Evolutionary conservation across 1,140 invertebrate species (phyloP), one percentile per base, ranked within the genome.

Genomic region (Nilaparvata lugens): DNA sequence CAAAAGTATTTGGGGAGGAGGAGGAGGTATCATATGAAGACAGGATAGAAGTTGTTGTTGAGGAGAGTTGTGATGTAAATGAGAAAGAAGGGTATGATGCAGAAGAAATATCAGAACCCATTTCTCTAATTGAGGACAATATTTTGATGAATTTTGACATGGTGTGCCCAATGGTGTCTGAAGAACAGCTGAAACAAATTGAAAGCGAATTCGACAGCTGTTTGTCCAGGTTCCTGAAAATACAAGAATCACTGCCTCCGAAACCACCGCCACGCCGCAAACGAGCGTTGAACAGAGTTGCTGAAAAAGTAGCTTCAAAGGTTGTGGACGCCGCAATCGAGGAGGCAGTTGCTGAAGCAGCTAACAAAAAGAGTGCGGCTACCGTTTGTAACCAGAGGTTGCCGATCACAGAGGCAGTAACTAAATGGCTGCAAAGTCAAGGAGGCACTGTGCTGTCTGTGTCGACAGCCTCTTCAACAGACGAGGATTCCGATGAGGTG

Each of bases 331-430:
- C 61, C 16, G 53, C 55, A 24, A 24, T 58, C 16, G 56, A 60
- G 3, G 64, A 64, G 52, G 48, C 54, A 11, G 23, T 59, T 14
- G 58, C 52, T 16, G 64, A 65, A 21, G 58, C 64, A 19, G 58
- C 38, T 38, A 4, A 11, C 13, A 25, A 21, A 24, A 48, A 28
- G 48, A 35, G 40, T 38, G 16, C 52, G 3, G 4, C 23, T 1
- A 19, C 18, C 1, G 25, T 18, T 16, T 42, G 31, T 18, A 16
- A 25, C 18, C 38, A 42, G 18, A 25, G 13, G 19, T 28, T 38
- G 21, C 52, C 66, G 6, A 67, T 72, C 9, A 72, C 70, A 2
- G 63, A 64, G 14, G 70, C 70, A 16, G 70, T 71, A 4, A 72
- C 69, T 5, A 64, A 64, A 24, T 73, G 72, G 72, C 54, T 73